Conservation (phyloP, 2,113 vertebrate species). For the Colinus virginianus region DNA sequence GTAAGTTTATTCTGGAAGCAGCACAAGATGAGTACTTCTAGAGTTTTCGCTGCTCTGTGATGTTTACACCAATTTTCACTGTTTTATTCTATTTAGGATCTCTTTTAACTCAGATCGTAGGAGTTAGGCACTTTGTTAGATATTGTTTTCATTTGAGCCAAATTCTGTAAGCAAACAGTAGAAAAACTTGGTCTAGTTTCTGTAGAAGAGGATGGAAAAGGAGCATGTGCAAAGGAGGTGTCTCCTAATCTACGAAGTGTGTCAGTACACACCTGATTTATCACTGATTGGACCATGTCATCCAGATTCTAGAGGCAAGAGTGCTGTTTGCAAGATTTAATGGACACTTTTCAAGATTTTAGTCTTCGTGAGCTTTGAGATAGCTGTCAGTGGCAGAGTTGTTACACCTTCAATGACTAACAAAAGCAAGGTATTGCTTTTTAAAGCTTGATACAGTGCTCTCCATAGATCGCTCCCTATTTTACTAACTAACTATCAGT, state of each 20-base stretch:
- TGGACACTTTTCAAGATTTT: not conserved
- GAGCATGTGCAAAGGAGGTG: not conserved
- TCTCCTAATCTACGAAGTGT: not conserved
- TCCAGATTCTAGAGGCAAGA: not conserved
- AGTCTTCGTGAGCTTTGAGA: not conserved
- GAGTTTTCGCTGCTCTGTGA: not conserved
- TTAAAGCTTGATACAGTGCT: not conserved
- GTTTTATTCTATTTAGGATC: not conserved
- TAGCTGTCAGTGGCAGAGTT: not conserved
- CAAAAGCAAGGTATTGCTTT: not conserved
- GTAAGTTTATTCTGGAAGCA: not conserved
- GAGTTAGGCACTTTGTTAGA: not conserved
- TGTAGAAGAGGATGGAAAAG: not conserved
- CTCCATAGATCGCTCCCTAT: not conserved
- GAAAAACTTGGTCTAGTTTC: not conserved
- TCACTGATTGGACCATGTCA: not conserved
- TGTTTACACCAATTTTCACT: not conserved
- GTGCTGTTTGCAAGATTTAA: not conserved
- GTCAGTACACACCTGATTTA: accelerated
- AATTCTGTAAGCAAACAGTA: no score
- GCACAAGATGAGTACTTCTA: accelerated
- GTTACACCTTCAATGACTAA: not conserved
- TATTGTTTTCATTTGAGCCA: no score
- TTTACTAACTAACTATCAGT: not conserved
- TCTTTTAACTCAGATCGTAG: not conserved